These are phyloP conservation scores for Halcyon chelicuti DNA, from an alignment of 2,797 vertebrate genomes.

Conservation along the genomic window DNA sequence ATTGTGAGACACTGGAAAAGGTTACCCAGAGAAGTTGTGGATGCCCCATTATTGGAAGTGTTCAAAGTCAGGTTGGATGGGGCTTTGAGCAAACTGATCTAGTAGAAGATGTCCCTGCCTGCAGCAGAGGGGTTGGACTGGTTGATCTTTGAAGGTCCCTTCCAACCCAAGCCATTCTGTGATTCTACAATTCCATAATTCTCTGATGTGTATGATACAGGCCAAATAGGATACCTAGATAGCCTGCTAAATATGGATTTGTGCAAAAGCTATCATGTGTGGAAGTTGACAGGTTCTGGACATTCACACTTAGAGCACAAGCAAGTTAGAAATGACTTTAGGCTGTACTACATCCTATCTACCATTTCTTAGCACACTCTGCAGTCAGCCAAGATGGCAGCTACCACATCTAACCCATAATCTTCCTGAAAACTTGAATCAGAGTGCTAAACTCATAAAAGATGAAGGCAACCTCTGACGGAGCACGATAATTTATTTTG, in stretches of 20 bases:
- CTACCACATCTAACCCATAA: background rate
- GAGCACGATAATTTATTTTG: background rate
- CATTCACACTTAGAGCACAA: background rate
- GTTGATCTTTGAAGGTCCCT: no score
- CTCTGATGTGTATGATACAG: no score
- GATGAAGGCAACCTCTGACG: background rate
- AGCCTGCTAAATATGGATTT: background rate
- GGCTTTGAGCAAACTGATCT: no score
- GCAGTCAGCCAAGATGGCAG: background rate
- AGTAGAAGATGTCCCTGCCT: no score
- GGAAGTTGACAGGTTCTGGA: background rate
- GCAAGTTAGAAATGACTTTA: background rate
- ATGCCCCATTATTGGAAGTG: no score
- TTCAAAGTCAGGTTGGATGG: no score
- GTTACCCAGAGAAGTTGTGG: no score
- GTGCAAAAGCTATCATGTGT: background rate
- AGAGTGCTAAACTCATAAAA: background rate
- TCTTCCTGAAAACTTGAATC: background rate
- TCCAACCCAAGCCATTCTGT: no score
- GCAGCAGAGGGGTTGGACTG: no score
- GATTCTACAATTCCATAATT: no score
- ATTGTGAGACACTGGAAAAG: no score
- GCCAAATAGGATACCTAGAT: background rate
- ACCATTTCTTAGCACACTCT: background rate
- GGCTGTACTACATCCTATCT: background rate